Evolutionary conservation across 2,113 vertebrate species (phyloP).

Genomic region (Oncorhynchus masou): DNA sequence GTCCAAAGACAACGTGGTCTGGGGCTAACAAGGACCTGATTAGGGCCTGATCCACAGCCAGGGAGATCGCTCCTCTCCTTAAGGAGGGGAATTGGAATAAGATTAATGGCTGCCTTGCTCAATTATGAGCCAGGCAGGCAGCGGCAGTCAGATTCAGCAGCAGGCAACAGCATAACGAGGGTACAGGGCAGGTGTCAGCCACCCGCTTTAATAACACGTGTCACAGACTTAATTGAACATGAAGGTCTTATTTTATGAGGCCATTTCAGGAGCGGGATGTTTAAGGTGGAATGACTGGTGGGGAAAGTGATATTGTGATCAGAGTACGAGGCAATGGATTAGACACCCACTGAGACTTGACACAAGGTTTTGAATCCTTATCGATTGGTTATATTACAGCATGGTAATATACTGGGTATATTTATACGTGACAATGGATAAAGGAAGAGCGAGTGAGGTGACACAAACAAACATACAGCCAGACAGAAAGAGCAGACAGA

Average conservation of each 20-base stretch:
- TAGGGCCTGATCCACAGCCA: slow-evolving; percentile 46
- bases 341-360: slow-evolving; percentile 5
- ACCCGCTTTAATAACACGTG: slow-evolving; percentile 32
- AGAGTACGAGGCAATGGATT: background rate
- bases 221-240: slow-evolving; percentile 52
- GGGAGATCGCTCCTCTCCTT: slow-evolving; percentile 53
- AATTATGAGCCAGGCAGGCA: slow-evolving; percentile 40
- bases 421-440: too few species aligned
- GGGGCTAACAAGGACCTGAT: slow-evolving; percentile 61
- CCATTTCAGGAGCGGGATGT: slow-evolving; percentile 12
- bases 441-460: background rate
- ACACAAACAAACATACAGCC: background rate
- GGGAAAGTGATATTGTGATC: background rate
- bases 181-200: slow-evolving; percentile 39
- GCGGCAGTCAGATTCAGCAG: slow-evolving; percentile 2
- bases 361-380: slow-evolving; percentile 19
- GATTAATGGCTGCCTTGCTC: slow-evolving; percentile 65
- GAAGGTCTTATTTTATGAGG: slow-evolving; percentile 56
- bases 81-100: slow-evolving; percentile 39
- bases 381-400: background rate
- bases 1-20: slow-evolving; percentile 17
- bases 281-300: slow-evolving; percentile 18
- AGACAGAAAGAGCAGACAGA: background rate
- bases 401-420: too few species aligned
- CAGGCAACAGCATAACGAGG: slow-evolving; percentile 24